A percentile compares a stretch with the other conserved stretches of the same genome.
Conservation (phyloP, 2,888 invertebrate genomes). For the Papilio elwesi region DNA sequence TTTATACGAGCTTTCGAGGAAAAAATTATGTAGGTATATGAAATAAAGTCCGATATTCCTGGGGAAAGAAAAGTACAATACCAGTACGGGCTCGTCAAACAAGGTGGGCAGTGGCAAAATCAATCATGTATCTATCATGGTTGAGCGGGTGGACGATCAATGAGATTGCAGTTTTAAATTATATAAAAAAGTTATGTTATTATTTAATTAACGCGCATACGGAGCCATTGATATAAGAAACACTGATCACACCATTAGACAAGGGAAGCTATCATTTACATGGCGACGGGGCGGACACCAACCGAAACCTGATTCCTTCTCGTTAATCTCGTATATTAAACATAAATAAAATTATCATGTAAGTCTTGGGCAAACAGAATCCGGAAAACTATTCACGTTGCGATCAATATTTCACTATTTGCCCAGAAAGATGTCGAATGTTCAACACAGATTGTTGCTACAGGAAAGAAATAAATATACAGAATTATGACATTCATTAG, state of each 20-base stretch:
- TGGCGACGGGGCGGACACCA: conserved; percentile 74
- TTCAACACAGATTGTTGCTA: conserved; percentile 17
- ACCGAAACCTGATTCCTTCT: conserved; percentile 59
- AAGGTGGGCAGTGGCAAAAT: too few relatives aligned
- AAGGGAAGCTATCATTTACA: conserved; percentile 79
- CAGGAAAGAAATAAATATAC: not conserved
- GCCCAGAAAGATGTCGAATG: conserved; percentile 24
- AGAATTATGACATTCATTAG: not conserved
- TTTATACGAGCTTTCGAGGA: too few relatives aligned
- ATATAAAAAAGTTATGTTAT: too few relatives aligned
- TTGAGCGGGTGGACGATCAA: too few relatives aligned
- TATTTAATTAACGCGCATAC: not conserved
- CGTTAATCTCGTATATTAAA: conserved; percentile 58
- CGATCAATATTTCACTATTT: conserved; percentile 32
- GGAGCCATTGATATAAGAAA: conserved; percentile 18
- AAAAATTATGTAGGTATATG: too few relatives aligned
- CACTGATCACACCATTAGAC: conserved; percentile 55
- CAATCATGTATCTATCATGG: too few relatives aligned
- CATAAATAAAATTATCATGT: conserved; percentile 54
- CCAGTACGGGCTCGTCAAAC: too few relatives aligned
- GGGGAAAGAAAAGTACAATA: too few relatives aligned
- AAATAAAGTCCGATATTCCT: too few relatives aligned
- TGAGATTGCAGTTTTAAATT: too few relatives aligned
- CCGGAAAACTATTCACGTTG: conserved; percentile 44
- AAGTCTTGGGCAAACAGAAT: conserved; percentile 48